Evolutionary conservation across 2,888 invertebrate species (phyloP).

Genomic region (Ochropleura leucogaster): DNA sequence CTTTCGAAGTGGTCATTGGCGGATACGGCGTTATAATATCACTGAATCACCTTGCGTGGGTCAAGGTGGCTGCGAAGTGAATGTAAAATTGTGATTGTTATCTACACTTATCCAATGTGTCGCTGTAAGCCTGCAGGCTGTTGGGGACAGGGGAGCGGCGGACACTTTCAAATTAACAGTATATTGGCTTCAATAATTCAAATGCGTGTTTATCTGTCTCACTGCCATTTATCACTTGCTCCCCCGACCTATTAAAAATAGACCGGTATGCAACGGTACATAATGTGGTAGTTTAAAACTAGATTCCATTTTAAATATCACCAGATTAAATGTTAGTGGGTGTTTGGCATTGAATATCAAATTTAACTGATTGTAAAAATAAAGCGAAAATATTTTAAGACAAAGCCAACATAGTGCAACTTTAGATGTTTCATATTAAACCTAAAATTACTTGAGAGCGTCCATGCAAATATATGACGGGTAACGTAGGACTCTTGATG

Average conservation of each 20-base stretch:
- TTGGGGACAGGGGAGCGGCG: constrained; percentile 37
- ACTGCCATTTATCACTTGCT: constrained; percentile 41
- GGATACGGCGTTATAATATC: constrained; percentile 84
- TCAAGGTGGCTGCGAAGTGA: constrained; percentile 87
- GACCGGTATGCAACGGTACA: constrained; percentile 36
- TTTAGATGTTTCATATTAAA: background rate
- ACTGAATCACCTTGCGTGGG: constrained; percentile 89
- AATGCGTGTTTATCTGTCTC: constrained; percentile 39
- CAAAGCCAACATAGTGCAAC: constrained; percentile 8
- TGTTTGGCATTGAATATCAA: constrained; percentile 45
- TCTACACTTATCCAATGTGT: constrained; percentile 74
- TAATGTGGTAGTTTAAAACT: constrained; percentile 30
- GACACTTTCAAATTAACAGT: constrained; percentile 67
- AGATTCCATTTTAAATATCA: constrained; percentile 45
- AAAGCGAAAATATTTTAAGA: background rate
- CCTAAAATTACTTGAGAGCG: constrained; percentile 28
- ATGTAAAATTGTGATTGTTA: constrained; percentile 85
- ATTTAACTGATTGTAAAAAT: constrained; percentile 7
- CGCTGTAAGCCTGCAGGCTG: constrained; percentile 50
- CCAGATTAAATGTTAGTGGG: constrained; percentile 23
- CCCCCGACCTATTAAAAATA: constrained; percentile 42
- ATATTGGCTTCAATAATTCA: constrained; percentile 37
- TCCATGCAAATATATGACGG: constrained; percentile 48
- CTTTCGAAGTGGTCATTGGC: constrained; percentile 87
- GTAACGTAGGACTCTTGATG: constrained; percentile 54